Conservation (phyloP, 2,113 vertebrate species). For the Mohoua ochrocephala region DNA sequence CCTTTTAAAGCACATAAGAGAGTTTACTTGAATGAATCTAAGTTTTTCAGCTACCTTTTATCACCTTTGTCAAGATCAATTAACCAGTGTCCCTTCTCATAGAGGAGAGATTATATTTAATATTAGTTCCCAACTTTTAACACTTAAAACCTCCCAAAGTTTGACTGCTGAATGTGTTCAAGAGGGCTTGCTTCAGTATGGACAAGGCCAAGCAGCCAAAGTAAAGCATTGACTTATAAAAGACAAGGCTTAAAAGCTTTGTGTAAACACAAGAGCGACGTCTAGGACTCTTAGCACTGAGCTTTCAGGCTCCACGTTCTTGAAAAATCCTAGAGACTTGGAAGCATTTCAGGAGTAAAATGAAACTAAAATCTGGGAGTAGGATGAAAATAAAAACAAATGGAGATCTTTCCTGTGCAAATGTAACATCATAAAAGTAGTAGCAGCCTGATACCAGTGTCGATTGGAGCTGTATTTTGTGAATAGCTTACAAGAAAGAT, state of each 20-base stretch:
- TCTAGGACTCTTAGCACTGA: not conserved
- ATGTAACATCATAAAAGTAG: not conserved
- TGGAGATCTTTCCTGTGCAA: not conserved
- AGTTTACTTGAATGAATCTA: not conserved
- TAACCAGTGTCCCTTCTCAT: not conserved
- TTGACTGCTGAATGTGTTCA: not conserved
- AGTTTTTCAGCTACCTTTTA: not conserved
- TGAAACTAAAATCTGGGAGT: not conserved
- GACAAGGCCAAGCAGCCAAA: not conserved
- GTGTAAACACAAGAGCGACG: not conserved
- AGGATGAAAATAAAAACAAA: not conserved
- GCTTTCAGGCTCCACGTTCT: not conserved
- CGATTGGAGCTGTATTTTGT: not conserved
- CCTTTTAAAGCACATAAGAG: not conserved
- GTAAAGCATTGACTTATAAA: not conserved
- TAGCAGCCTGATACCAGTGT: not conserved
- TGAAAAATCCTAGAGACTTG: not conserved
- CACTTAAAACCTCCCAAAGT: not conserved
- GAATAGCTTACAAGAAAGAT: not conserved
- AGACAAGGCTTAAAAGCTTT: not conserved
- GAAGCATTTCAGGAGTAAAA: not conserved
- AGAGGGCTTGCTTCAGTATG: not conserved
- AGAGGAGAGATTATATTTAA: not conserved
- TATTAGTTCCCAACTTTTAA: not conserved
- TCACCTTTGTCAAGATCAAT: not conserved